Evolutionary conservation across 2,113 vertebrate species (phyloP).

Genomic region (Zapornia atra): DNA sequence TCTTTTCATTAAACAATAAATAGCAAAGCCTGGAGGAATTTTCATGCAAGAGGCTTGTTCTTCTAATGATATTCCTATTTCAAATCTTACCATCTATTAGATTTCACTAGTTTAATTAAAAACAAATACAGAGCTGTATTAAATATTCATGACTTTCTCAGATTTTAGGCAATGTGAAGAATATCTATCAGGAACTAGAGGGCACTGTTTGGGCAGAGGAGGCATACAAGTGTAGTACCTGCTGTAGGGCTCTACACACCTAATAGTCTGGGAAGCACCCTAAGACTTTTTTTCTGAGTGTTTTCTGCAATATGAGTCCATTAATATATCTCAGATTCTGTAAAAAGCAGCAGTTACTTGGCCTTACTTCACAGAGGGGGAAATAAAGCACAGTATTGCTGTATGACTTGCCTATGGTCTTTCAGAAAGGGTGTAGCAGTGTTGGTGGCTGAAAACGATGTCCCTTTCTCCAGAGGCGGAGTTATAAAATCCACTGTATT

Average conservation of each 20-base stretch:
- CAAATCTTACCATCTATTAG: neutral
- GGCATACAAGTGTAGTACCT: too few species aligned
- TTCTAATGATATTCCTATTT: neutral
- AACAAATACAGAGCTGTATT: neutral
- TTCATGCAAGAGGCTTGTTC: neutral
- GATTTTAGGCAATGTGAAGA: neutral
- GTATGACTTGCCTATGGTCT: neutral
- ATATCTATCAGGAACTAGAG: neutral
- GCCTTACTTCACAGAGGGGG: neutral
- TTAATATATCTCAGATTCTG: neutral
- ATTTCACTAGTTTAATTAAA: neutral
- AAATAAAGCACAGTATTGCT: rapidly evolving
- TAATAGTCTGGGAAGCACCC: neutral
- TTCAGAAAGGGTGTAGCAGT: neutral
- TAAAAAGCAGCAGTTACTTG: neutral
- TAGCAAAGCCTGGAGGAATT: neutral
- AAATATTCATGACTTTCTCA: neutral
- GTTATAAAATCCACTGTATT: neutral
- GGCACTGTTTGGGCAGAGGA: neutral
- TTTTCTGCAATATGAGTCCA: neutral
- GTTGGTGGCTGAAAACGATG: neutral
- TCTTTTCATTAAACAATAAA: neutral
- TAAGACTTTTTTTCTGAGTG: neutral
- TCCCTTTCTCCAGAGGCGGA: neutral
- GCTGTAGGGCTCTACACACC: neutral